A percentile compares a stretch with the other conserved stretches of the same genome.
These are phyloP conservation scores for Trissolcus basalis DNA, from an alignment of 1,140 invertebrate species.

Conservation along the genomic window DNA sequence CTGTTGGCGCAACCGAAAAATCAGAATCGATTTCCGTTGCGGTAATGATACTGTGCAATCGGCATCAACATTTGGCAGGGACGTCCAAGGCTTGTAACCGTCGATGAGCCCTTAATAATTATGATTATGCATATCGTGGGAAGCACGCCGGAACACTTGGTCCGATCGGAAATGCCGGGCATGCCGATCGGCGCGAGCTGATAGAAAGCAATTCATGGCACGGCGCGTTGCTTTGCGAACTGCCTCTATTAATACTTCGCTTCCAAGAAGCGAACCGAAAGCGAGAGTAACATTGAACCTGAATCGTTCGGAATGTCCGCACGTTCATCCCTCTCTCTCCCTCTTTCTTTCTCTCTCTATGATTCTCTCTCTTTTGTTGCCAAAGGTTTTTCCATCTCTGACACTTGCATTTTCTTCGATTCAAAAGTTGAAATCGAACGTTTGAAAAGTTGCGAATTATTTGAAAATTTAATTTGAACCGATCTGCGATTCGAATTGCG, in stretches of 20 bases:
- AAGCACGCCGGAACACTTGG: slow-evolving; percentile 40
- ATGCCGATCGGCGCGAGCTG: slow-evolving; percentile 49
- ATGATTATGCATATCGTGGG: slow-evolving; percentile 40
- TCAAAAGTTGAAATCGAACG: too few relatives aligned
- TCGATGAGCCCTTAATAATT: slow-evolving; percentile 32
- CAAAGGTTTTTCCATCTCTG: slow-evolving; percentile 1
- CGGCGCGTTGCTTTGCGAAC: slow-evolving; percentile 44
- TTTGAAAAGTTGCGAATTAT: too few relatives aligned
- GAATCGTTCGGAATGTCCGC: slow-evolving; percentile 56
- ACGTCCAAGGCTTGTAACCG: slow-evolving; percentile 13
- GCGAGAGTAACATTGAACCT: slow-evolving; percentile 67
- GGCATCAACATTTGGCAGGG: slow-evolving; percentile 13
- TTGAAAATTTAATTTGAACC: too few relatives aligned
- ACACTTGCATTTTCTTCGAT: not conserved
- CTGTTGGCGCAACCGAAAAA: too few relatives aligned
- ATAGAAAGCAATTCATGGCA: slow-evolving; percentile 55
- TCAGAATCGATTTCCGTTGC: not conserved
- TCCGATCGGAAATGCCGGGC: slow-evolving; percentile 47
- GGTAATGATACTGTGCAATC: not conserved
- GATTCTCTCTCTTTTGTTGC: not conserved
- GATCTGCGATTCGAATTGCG: too few relatives aligned
- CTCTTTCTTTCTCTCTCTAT: not conserved
- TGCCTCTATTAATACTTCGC: slow-evolving; percentile 57
- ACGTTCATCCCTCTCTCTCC: slow-evolving; percentile 40
- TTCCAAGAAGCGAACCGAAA: slow-evolving; percentile 63